Evolutionary conservation across 2,888 invertebrate genomes (phyloP).

Genomic region (Lepeophtheirus nordmannii): DNA sequence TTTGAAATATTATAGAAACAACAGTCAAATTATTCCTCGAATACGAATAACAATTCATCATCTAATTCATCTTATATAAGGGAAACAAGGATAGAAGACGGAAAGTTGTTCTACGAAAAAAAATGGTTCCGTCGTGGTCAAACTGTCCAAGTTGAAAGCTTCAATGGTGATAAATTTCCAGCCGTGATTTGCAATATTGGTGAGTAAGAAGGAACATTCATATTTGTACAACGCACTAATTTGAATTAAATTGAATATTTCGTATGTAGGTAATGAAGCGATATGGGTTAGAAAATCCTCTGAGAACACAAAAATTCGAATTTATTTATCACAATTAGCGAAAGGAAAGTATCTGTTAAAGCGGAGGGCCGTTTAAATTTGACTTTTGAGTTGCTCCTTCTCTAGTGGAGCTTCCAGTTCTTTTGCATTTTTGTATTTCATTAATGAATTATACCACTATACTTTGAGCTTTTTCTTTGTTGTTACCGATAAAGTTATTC

Average conservation of each 20-base stretch:
- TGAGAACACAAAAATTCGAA: constrained; percentile 62
- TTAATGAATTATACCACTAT: too few species aligned
- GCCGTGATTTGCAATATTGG: constrained; percentile 82
- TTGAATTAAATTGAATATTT: not conserved
- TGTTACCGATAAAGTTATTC: too few species aligned
- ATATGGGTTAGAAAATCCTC: constrained; percentile 70
- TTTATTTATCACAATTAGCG: constrained; percentile 65
- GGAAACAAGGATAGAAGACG: constrained; percentile 83
- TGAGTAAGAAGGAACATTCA: too few species aligned
- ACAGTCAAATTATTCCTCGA: too few species aligned
- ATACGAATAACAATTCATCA: not conserved
- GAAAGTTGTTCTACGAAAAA: constrained; percentile 77
- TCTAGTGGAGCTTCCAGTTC: too few species aligned
- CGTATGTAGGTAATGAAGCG: constrained; percentile 7
- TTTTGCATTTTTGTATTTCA: too few species aligned
- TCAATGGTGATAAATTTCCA: constrained; percentile 65
- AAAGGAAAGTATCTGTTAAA: constrained; percentile 77
- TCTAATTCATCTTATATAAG: not conserved
- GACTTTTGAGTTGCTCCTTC: too few species aligned
- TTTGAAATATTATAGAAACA: too few species aligned
- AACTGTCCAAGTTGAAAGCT: constrained; percentile 74
- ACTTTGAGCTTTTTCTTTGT: too few species aligned
- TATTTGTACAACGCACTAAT: constrained; percentile 43
- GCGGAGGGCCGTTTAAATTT: constrained; percentile 54
- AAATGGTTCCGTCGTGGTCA: constrained; percentile 91